Evolutionary conservation across 2,113 vertebrate species (phyloP), one percentile per base, ranked within the genome.

Genomic region (Taurulus bubalis): DNA sequence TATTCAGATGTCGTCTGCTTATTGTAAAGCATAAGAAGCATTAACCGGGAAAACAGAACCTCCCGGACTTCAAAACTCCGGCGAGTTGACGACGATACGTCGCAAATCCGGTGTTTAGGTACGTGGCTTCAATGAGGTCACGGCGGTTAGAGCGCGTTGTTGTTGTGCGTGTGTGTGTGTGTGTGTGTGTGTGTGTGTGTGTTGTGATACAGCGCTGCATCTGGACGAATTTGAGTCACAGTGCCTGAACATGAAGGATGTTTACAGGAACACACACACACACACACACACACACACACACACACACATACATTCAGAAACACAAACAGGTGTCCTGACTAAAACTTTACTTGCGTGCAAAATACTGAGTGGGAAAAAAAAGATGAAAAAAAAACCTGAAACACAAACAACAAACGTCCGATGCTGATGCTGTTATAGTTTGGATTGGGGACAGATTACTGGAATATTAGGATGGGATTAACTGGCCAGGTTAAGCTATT

Each of bases 371-470:
- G n/a, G 45, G 22, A 3, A 11, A 3, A n/a, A 10, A n/a, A 53
- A 55, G 24, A 38, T n/a, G 55, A 24, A 24, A 72, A 67, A 32
- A 77, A 60, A 2, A 20, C 22, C 18, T 64, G 6, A 60, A 82
- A 87, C 72, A 67, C 59, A 89, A 90, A 91, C 86, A 92, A 89
- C 79, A 88, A 80, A 80, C 65, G 16, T 30, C 59, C 66, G 10
- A 34, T 71, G 79, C 82, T 79, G 86, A 89, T 86, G 90, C 79
- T 82, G 82, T 90, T 84, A 85, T 86, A 87, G 87, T 90, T 93
- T 91, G 89, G 91, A 94, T 91, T 92, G 91, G 86, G 90, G 89
- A 88, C 91, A 91, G 91, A 92, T 94, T 93, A 93, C 64, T 56
- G 77, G 84, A 93, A 91, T 91, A 91, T 92, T 91, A 90, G 91